Evolutionary conservation across 1,140 invertebrate species (phyloP), one percentile per base, ranked within the genome.

Genomic region (Leptopilina boulardi): DNA sequence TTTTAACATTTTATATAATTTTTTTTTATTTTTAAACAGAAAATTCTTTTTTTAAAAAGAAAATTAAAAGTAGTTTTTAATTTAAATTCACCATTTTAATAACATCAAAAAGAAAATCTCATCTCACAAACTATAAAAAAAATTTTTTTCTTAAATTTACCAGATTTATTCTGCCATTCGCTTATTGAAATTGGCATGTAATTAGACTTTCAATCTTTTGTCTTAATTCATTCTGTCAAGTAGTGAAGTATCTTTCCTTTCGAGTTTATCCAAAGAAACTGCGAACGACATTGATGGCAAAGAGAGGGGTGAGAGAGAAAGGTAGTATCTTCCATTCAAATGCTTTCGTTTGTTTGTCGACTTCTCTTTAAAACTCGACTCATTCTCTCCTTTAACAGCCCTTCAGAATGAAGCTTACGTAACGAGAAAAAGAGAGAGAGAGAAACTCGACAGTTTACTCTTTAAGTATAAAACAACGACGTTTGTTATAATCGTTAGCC

Each of bases 121-220:
- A n/a, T 5, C 0, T 54, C 8, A 5, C 18, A 19, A 54, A 54
- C n/a, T 21, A n/a, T 6, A 21, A 9, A 54, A 54, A 3, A 19
- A 0, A 54, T 9, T 18, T n/a, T n/a, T 9, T 18, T 15, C n/a
- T 18, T 54, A 3, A 54, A 18, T 19, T 59, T 13, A 23, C 15
- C 10, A 6, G 5, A 30, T 23, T 13, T 66, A 11, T 23, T 30
- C 21, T 26, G 11, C 15, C 23, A 21, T 11, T n/a, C 11, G 19
- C 19, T 59, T 11, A 66, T 66, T 66, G 19, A 15, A 15, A 66
- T 77, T 73, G 71, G 86, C 86, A 88, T 86, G 84, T 84, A 88
- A 89, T 89, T 89, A 88, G 88, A 87, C 85, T 87, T 87, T 83
- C 83, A 86, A 84, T 87, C 82, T 79, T 83, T 81, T 76, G 77